Conservation (phyloP, 2,113 vertebrate genomes). For the Brevimyrus niger region DNA sequence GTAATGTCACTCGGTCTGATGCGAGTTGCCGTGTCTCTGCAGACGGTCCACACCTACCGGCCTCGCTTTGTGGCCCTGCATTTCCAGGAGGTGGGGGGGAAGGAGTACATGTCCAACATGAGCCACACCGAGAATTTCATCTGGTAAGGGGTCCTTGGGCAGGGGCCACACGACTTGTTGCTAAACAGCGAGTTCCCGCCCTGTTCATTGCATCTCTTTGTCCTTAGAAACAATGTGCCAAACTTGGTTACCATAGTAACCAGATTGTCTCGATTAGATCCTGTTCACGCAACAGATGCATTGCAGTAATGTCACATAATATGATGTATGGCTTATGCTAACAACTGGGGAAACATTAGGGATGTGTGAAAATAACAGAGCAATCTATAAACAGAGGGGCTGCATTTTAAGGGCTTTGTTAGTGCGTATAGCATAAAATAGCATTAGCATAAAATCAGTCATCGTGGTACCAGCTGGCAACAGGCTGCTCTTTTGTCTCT, state of each 20-base stretch:
- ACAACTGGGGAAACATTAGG: background rate
- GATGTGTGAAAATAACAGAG: background rate
- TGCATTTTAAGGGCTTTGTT: background rate
- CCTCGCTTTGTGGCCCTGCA: constrained; percentile 66
- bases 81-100: constrained; percentile 72
- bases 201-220: background rate
- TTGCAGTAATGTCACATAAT: background rate
- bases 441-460: background rate
- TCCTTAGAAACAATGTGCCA: background rate
- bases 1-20: background rate
- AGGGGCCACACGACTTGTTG: background rate
- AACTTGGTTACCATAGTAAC: background rate
- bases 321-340: background rate
- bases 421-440: background rate
- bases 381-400: background rate
- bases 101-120: constrained; percentile 67
- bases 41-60: constrained; percentile 56
- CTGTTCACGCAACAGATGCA: background rate
- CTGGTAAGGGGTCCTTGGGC: constrained; percentile 37
- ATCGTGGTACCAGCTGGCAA: background rate
- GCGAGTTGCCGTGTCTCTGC: constrained; percentile 16
- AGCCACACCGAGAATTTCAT: constrained; percentile 56
- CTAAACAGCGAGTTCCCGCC: background rate
- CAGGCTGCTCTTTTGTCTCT: background rate
- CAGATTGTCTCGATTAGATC: background rate